These are phyloP conservation scores for Syrrhaptes paradoxus DNA, from an alignment of 2,113 vertebrate genomes.

Conservation along the genomic window DNA sequence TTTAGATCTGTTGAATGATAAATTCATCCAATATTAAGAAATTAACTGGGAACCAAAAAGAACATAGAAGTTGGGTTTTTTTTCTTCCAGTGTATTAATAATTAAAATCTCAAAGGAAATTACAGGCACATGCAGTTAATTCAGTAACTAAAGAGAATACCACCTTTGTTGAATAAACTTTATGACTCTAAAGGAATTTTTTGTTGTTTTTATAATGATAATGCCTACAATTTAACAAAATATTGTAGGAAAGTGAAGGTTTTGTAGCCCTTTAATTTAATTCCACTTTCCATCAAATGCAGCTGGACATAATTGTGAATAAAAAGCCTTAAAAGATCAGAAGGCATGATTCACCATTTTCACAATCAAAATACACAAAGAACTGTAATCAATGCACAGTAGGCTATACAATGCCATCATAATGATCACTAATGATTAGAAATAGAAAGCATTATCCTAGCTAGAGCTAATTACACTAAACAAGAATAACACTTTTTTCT, in stretches of 20 bases:
- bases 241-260: neutral
- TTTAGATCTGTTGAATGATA: neutral
- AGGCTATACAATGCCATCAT: neutral
- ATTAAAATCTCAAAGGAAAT: neutral
- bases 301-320: neutral
- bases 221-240: neutral
- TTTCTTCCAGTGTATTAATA: neutral
- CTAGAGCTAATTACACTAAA: neutral
- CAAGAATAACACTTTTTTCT: neutral
- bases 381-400: neutral
- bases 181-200: neutral
- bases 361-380: neutral
- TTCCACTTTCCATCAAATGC: neutral
- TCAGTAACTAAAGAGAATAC: neutral
- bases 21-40: neutral
- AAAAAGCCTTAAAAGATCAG: neutral
- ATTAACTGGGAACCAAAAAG: neutral
- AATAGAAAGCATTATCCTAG: neutral
- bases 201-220: neutral
- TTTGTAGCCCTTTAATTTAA: neutral
- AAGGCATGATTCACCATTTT: neutral
- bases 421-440: neutral
- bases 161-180: neutral
- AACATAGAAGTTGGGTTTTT: neutral
- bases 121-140: neutral